phyloP scores from a whole-genome alignment of 2,113 vertebrate genomes.

The Chelonoidis abingdonii region DNA sequence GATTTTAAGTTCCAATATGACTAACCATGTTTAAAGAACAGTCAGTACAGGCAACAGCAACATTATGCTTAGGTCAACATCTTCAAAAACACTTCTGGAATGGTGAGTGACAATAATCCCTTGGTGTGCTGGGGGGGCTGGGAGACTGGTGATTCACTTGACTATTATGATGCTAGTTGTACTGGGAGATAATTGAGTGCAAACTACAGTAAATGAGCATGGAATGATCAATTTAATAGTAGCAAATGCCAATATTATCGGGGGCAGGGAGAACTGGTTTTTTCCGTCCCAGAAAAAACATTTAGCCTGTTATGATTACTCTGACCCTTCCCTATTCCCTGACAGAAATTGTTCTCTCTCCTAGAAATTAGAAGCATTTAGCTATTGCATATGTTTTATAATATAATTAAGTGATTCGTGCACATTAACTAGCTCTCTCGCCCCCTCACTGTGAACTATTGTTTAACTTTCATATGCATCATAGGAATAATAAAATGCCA shows the following conservation, averaged over 20 bases:
- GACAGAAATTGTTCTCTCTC: slow-evolving; percentile 24
- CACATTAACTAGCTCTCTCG: not conserved
- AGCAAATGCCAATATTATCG: slow-evolving; percentile 24
- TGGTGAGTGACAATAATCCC: not conserved
- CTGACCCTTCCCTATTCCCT: not conserved
- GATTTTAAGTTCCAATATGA: slow-evolving; percentile 48
- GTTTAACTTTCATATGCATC: not conserved
- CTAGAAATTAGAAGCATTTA: slow-evolving; percentile 42
- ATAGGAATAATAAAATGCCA: slow-evolving; percentile 33
- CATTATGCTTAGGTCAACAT: slow-evolving; percentile 4
- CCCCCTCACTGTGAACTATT: not conserved
- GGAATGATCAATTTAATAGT: slow-evolving; percentile 30
- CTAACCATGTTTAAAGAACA: not conserved
- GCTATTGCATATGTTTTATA: slow-evolving; percentile 12
- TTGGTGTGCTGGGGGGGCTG: not conserved
- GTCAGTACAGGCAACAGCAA: not conserved
- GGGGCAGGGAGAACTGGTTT: slow-evolving; percentile 37
- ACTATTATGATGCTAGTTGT: slow-evolving; percentile 29
- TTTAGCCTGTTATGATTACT: not conserved
- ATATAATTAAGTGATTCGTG: not conserved
- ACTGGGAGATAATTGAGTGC: not conserved
- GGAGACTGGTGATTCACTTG: not conserved
- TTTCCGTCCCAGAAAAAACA: not conserved
- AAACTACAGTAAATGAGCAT: slow-evolving; percentile 3
- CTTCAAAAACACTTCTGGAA: not conserved